Conservation (phyloP, 2,113 vertebrate genomes). For the Rallus limicola region DNA sequence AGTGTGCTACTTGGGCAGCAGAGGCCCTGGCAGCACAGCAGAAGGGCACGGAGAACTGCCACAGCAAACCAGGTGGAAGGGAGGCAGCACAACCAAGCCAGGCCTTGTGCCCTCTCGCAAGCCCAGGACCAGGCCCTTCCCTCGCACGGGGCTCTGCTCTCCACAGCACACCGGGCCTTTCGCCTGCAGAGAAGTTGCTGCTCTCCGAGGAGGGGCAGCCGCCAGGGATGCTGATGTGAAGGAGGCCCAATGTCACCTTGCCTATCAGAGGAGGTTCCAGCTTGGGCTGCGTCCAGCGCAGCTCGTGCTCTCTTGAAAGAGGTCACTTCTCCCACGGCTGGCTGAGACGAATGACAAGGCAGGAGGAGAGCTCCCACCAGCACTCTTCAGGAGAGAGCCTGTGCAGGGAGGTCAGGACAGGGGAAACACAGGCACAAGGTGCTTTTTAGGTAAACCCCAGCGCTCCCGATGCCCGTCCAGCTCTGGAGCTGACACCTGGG, state of each 20-base stretch:
- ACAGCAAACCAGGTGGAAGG: neutral
- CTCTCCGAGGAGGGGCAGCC: constrained; percentile 84
- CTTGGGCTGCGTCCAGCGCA: constrained; percentile 67
- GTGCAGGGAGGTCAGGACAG: neutral
- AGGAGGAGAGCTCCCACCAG: constrained; percentile 68
- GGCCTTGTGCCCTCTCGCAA: neutral
- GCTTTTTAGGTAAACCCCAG: neutral
- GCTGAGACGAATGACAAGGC: constrained; percentile 44
- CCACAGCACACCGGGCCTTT: constrained; percentile 91
- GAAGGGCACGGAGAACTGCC: neutral
- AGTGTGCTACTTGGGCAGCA: too few relatives aligned
- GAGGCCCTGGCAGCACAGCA: neutral
- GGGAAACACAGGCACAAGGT: constrained; percentile 14
- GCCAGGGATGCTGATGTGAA: constrained; percentile 86
- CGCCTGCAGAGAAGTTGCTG: constrained; percentile 88
- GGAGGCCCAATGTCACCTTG: constrained; percentile 94
- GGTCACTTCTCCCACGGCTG: constrained; percentile 76
- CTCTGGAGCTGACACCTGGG: neutral
- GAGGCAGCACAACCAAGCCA: neutral
- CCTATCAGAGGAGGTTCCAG: constrained; percentile 67
- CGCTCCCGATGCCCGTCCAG: neutral
- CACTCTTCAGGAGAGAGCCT: neutral
- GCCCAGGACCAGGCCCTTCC: constrained; percentile 73
- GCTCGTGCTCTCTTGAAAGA: constrained; percentile 60
- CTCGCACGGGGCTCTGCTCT: constrained; percentile 74